Percentiles rank a stretch among this genome's conserved stretches.
Conservation (phyloP, 2,888 invertebrate genomes). For the Lasius platythorax region DNA sequence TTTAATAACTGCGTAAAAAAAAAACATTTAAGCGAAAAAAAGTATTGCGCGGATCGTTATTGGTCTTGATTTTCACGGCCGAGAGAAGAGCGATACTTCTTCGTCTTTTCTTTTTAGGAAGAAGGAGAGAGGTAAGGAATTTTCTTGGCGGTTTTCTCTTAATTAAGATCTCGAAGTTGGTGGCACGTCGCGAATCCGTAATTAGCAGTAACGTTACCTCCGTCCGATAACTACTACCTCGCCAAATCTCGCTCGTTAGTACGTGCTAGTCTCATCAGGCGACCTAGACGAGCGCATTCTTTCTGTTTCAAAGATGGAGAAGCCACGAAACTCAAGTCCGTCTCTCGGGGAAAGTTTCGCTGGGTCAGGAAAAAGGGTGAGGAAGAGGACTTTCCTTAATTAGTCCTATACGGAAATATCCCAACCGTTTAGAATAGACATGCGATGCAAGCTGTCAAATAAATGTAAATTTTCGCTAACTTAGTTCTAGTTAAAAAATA, state of each 20-base stretch:
- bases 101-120: background rate
- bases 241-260: constrained; percentile 62
- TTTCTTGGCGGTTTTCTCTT: constrained; percentile 60
- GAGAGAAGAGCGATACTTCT: background rate
- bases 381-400: constrained; percentile 65
- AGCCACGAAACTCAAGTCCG: constrained; percentile 67
- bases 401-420: constrained; percentile 51
- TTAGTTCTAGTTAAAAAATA: background rate
- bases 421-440: background rate
- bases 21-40: background rate
- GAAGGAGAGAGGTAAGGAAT: constrained; percentile 5
- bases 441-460: background rate
- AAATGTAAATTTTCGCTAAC: constrained; percentile 16
- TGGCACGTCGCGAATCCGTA: constrained; percentile 68
- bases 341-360: constrained; percentile 63
- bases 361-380: constrained; percentile 45
- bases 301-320: constrained; percentile 53
- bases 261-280: constrained; percentile 41
- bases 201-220: constrained; percentile 70
- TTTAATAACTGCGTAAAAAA: background rate
- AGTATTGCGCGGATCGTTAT: background rate
- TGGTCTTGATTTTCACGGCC: background rate
- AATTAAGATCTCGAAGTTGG: constrained; percentile 71
- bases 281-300: constrained; percentile 55
- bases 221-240: constrained; percentile 45